Evolutionary conservation across 2,888 invertebrate species (phyloP), one percentile per base, ranked within the genome.

Genomic region (Nemotelus nigrinus): DNA sequence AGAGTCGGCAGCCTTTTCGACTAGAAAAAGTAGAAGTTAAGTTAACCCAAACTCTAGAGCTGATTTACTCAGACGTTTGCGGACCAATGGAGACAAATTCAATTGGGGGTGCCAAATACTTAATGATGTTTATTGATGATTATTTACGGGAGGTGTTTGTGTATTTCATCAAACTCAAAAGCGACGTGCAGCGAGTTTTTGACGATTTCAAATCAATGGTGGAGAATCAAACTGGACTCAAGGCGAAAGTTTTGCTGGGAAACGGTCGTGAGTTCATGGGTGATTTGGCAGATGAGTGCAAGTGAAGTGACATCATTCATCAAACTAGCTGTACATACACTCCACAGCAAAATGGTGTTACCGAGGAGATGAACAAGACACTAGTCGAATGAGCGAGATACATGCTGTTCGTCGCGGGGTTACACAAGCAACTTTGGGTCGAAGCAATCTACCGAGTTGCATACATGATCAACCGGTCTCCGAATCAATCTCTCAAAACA

Each of bases 71-170:
- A 2, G 63, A 2, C 25, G 43, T 63, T 25, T 63, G 63, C 43
- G 41, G 63, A 63, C 41, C 63, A 7, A 63, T 63, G 63, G 63
- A 63, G 63, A 39, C 39, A 43, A 10, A n/a, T 7, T 63, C 63
- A 63, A 39, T 63, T n/a, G 63, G 5, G 6, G 43, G 63, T 63
- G 3, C 63, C 39, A 39, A 25, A 43, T 63, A 63, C 25, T 63
- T 63, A 39, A n/a, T 63, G 43, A 63, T 41, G 43, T 63, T 41
- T 4, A 63, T 63, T 2, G 63, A 63, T 63, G 63, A 63, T 25
- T 63, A 41, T 41, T 25, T 1, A 25, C 25, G 25, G 25, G 25
- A 25, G 25, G 25, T 25, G 25, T 25, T 25, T 25, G 25, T 25
- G 25, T 25, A 25, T 25, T 25, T 25, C 25, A 25, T 25, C 25